Evolutionary conservation across 2,888 invertebrate species (phyloP).

Genomic region (Eumacrocentrus americanus): DNA sequence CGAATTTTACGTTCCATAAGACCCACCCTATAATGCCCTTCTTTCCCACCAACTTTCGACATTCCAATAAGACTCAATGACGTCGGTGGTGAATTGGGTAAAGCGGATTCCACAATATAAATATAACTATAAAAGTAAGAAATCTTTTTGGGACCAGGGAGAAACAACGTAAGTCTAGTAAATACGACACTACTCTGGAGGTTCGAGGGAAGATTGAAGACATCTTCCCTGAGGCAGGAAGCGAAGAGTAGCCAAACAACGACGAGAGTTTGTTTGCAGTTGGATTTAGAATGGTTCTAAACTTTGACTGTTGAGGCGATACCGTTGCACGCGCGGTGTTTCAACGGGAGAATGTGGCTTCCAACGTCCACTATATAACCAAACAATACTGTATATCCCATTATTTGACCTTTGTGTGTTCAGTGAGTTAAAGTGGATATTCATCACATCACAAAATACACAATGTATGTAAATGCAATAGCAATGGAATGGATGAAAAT

Average conservation of each 20-base stretch:
- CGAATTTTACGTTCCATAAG: slow-evolving; percentile 16
- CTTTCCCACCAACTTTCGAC: background rate
- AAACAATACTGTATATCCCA: no score
- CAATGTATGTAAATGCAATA: no score
- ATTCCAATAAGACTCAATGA: slow-evolving; percentile 6
- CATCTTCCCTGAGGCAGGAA: slow-evolving; percentile 10
- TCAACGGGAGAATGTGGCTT: no score
- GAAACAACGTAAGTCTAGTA: slow-evolving; percentile 15
- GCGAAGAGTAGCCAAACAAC: slow-evolving; percentile 10
- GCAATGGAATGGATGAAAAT: no score
- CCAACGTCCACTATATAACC: slow-evolving; percentile 3
- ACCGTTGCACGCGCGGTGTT: slow-evolving; percentile 6
- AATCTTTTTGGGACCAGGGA: background rate
- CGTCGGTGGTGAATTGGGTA: slow-evolving; percentile 9
- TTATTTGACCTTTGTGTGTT: no score
- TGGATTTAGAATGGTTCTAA: slow-evolving; percentile 25
- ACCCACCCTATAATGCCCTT: background rate
- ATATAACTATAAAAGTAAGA: slow-evolving; percentile 8
- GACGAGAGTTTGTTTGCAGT: slow-evolving; percentile 25
- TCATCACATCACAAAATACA: no score
- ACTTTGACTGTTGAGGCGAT: slow-evolving; percentile 13
- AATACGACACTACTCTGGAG: slow-evolving; percentile 18
- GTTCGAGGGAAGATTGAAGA: background rate
- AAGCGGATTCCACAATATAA: slow-evolving; percentile 14
- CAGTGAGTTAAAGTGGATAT: no score